A percentile compares a stretch with the other conserved stretches of the same genome.
phyloP scores from a whole-genome alignment of 2,888 invertebrate genomes.

The Caenorhabditis virilis region DNA sequence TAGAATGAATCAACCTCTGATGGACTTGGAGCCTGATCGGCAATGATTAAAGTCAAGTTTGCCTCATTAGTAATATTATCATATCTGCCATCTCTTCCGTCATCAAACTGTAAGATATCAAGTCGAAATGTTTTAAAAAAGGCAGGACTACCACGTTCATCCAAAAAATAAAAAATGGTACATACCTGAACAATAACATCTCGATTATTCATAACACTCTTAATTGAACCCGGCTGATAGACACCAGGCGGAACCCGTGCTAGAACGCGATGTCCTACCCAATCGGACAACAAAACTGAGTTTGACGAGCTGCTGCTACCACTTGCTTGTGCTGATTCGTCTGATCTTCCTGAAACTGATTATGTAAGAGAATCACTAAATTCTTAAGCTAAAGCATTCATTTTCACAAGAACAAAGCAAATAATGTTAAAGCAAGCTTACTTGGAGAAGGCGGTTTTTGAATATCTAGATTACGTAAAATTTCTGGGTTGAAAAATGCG shows the following conservation, averaged over 20 bases:
- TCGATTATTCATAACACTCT: constrained; percentile 27
- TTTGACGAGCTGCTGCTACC: not conserved
- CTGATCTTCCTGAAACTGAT: constrained; percentile 2
- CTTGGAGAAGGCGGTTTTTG: constrained; percentile 33
- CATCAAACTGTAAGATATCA: constrained; percentile 39
- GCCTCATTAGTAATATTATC: constrained; percentile 34
- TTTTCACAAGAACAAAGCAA: not conserved
- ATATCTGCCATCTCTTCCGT: constrained; percentile 40
- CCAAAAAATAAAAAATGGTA: too few species aligned
- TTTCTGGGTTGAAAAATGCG: constrained; percentile 31
- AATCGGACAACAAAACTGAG: constrained; percentile 42
- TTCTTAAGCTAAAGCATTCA: too few species aligned
- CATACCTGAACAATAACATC: constrained; percentile 48
- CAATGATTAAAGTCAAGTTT: constrained; percentile 42
- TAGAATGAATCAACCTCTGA: constrained; percentile 30
- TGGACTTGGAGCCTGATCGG: constrained; percentile 53
- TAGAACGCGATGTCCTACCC: constrained; percentile 54
- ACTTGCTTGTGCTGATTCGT: constrained; percentile 1
- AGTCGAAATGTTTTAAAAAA: not conserved
- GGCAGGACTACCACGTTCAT: not conserved
- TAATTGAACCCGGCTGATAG: constrained; percentile 48
- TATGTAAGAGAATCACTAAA: not conserved
- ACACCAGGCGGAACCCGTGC: constrained; percentile 45
- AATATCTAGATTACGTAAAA: constrained; percentile 33
- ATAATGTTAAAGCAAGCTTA: constrained; percentile 9